Evolutionary conservation across 2,888 invertebrate species (phyloP).

Genomic region (Conistra vaccinii): DNA sequence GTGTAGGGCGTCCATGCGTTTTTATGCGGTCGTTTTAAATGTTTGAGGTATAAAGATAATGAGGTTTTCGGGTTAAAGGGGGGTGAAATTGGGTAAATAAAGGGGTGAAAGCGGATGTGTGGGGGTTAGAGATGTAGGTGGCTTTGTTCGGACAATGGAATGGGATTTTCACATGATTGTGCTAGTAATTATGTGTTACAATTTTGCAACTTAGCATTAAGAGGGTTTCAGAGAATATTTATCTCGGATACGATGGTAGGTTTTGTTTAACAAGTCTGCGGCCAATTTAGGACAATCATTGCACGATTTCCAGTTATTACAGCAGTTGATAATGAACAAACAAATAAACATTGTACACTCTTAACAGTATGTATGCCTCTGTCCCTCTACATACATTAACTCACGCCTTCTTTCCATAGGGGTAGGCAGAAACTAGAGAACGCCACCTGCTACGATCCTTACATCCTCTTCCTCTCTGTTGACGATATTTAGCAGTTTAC

Average conservation of each 20-base stretch:
- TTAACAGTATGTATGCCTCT: no score
- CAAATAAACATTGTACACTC: no score
- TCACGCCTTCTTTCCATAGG: neutral
- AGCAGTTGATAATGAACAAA: neutral
- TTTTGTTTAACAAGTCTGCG: neutral
- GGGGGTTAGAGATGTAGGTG: slow-evolving; percentile 15
- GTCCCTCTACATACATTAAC: neutral
- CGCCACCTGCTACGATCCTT: neutral
- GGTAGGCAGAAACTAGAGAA: neutral
- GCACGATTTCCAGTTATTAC: neutral
- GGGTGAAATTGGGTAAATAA: slow-evolving; percentile 61
- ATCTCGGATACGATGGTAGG: no score
- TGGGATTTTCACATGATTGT: slow-evolving; percentile 37
- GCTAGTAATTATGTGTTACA: slow-evolving; percentile 37
- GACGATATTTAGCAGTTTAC: neutral
- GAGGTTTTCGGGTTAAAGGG: slow-evolving; percentile 53
- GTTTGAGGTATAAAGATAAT: slow-evolving; percentile 64
- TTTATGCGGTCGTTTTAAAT: slow-evolving; percentile 70
- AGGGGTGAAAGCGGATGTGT: slow-evolving; percentile 49
- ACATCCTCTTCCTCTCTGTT: neutral
- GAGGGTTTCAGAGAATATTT: slow-evolving; percentile 2
- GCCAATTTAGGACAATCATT: slow-evolving; percentile 4
- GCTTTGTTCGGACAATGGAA: slow-evolving; percentile 13
- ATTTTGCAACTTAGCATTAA: neutral
- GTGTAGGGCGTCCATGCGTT: slow-evolving; percentile 70